These are phyloP conservation scores for Phymorhynchus buccinoides DNA, from an alignment of 1,140 invertebrate species.

Conservation along the genomic window DNA sequence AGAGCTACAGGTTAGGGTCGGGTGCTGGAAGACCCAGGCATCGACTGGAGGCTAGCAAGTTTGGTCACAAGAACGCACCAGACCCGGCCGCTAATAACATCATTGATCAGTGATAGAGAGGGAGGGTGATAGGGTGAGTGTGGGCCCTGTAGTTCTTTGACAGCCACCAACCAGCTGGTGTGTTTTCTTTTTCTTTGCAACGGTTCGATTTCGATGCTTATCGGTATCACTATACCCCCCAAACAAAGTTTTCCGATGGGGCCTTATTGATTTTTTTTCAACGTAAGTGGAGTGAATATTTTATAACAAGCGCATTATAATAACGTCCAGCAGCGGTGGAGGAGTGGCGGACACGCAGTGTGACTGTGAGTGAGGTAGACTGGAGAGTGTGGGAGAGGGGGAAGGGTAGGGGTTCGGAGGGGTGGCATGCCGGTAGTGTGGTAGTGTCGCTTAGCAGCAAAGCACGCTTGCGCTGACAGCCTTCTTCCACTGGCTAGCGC, in stretches of 20 bases:
- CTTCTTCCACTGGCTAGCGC: background rate
- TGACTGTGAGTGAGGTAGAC: conserved; percentile 16
- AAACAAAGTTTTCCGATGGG: conserved; percentile 35
- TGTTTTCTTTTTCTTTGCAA: background rate
- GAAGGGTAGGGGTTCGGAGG: background rate
- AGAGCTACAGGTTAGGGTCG: conserved; percentile 37
- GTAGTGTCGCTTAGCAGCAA: conserved; percentile 12
- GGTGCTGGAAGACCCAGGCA: conserved; percentile 39
- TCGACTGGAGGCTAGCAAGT: conserved; percentile 43
- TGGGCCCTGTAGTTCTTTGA: background rate
- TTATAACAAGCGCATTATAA: conserved; percentile 38
- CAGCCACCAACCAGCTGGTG: background rate
- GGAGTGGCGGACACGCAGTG: conserved; percentile 3
- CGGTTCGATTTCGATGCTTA: background rate
- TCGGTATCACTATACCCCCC: background rate
- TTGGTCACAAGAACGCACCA: conserved; percentile 27
- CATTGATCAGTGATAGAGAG: conserved; percentile 26
- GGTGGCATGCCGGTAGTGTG: background rate
- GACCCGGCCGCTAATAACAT: conserved; percentile 37
- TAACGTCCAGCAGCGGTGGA: too few species aligned
- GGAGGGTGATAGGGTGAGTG: background rate
- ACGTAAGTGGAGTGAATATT: conserved; percentile 38
- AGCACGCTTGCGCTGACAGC: background rate
- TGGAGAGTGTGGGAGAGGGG: background rate
- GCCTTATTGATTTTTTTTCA: conserved; percentile 33